Percentiles rank a stretch among this genome's conserved stretches.
Evolutionary conservation across 2,888 invertebrate genomes (phyloP).

Genomic region (Chaetogeoica ovagalla): DNA sequence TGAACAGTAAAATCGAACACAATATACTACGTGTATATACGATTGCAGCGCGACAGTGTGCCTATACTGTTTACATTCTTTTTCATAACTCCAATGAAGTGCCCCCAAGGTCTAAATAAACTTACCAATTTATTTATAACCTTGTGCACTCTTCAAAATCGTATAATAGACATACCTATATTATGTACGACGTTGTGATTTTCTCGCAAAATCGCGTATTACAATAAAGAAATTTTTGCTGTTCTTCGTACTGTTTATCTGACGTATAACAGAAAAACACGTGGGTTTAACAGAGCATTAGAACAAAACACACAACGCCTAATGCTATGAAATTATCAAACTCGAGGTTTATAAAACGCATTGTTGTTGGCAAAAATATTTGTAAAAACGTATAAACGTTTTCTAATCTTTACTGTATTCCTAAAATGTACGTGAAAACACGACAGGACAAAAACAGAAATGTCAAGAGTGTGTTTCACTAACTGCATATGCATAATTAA

Average conservation of each 20-base stretch:
- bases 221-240: slow-evolving; percentile 4
- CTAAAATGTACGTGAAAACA: background rate
- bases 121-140: slow-evolving; percentile 4
- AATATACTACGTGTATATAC: background rate
- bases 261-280: background rate
- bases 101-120: background rate
- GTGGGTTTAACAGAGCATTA: background rate
- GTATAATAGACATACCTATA: slow-evolving; percentile 5
- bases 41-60: background rate
- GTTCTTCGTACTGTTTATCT: slow-evolving; percentile 4
- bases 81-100: slow-evolving; percentile 14
- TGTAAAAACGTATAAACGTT: background rate
- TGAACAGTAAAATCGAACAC: background rate
- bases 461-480: no score
- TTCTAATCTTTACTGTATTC: background rate
- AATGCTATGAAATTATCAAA: background rate
- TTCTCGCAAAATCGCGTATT: slow-evolving; percentile 15
- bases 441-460: no score
- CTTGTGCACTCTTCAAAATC: slow-evolving; percentile 22
- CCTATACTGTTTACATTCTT: no score
- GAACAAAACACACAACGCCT: slow-evolving; percentile 35
- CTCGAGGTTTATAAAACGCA: slow-evolving; percentile 11
- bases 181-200: slow-evolving; percentile 2
- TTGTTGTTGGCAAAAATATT: background rate
- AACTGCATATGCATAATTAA: no score